Evolutionary conservation across 2,113 vertebrate species (phyloP).

Genomic region (Poeciliopsis prolifica): DNA sequence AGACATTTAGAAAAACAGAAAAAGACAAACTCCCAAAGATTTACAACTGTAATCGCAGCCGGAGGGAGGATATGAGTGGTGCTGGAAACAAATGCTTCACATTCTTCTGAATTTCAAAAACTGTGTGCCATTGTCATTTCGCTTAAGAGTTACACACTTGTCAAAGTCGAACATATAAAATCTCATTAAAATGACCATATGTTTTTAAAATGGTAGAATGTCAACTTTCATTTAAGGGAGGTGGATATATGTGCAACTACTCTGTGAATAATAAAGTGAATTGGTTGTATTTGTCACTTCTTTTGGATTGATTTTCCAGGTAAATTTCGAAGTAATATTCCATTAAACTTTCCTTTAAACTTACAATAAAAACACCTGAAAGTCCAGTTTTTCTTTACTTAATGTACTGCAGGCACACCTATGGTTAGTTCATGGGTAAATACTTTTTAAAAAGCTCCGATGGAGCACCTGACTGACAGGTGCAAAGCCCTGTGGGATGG

Average conservation of each 20-base stretch:
- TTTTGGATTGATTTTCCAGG: too few species aligned
- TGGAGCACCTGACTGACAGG: conserved; percentile 61
- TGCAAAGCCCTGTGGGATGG: conserved; percentile 67
- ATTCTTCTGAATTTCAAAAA: background rate
- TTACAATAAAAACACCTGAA: background rate
- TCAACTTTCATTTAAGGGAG: too few species aligned
- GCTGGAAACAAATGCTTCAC: background rate
- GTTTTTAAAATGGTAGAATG: too few species aligned
- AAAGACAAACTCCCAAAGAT: background rate
- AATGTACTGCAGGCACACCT: background rate
- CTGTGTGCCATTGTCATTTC: too few species aligned
- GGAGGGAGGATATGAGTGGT: background rate
- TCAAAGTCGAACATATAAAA: background rate
- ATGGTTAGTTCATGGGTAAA: background rate
- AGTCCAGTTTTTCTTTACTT: background rate
- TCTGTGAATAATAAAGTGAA: background rate
- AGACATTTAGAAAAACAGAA: background rate
- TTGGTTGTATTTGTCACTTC: background rate
- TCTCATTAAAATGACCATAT: background rate
- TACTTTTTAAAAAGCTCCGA: conserved; percentile 13
- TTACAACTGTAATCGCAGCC: background rate
- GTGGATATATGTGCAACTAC: background rate
- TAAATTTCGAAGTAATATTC: background rate
- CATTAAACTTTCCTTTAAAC: background rate
- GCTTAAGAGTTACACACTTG: background rate